Percentiles rank a stretch among this genome's conserved stretches.
Conservation (phyloP, 2,888 invertebrate species). For the Tanytarsus gracilentus region DNA sequence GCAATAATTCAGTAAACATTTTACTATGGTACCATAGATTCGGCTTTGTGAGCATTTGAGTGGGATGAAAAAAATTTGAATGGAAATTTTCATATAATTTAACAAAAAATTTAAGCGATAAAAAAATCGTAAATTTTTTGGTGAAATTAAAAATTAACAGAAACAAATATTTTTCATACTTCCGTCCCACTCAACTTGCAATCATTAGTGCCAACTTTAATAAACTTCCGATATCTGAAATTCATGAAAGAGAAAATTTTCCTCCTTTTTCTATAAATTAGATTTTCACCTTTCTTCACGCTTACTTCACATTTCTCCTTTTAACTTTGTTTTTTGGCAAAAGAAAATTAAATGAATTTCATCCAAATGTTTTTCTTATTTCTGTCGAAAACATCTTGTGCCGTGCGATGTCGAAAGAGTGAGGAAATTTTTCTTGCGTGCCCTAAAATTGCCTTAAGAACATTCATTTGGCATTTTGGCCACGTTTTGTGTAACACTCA, state of each 20-base stretch:
- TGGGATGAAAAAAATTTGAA: background rate
- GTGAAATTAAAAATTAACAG: background rate
- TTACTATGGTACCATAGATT: too few relatives aligned
- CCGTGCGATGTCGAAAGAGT: background rate
- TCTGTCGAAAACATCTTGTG: too few relatives aligned
- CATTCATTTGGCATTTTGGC: slow-evolving; percentile 1
- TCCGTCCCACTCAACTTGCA: slow-evolving; percentile 4
- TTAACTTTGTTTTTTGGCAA: background rate
- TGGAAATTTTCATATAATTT: background rate
- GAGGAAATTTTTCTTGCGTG: background rate
- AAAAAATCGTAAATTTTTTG: background rate
- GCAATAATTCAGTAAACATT: too few relatives aligned
- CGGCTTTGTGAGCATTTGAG: too few relatives aligned
- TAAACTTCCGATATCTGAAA: background rate
- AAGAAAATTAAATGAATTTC: slow-evolving; percentile 3
- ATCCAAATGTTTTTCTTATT: background rate
- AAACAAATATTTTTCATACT: background rate
- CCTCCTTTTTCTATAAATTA: background rate
- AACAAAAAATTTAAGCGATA: too few relatives aligned
- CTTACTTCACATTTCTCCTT: background rate
- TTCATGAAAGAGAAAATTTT: slow-evolving; percentile 8
- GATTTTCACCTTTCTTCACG: background rate
- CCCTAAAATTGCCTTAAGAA: background rate
- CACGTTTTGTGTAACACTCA: slow-evolving; percentile 17
- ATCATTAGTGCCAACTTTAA: slow-evolving; percentile 11